Conservation (phyloP, 2,797 vertebrate genomes). For the Gadopsis marmoratus region DNA sequence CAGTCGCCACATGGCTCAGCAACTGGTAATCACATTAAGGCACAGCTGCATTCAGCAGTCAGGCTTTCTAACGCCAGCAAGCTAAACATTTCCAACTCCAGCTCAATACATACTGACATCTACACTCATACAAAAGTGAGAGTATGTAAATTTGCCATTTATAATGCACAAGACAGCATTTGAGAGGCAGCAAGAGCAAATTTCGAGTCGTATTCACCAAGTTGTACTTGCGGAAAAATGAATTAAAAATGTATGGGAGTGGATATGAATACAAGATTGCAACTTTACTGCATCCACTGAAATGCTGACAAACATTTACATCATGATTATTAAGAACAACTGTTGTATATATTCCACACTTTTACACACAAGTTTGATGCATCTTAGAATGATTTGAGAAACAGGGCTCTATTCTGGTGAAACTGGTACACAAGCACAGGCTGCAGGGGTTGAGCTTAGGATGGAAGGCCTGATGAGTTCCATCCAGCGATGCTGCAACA, state of each 20-base stretch:
- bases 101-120: constrained; percentile 52
- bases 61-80: constrained; percentile 45
- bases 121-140: constrained; percentile 56
- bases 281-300: neutral
- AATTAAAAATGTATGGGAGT: constrained; percentile 10
- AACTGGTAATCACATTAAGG: constrained; percentile 70
- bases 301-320: constrained; percentile 6
- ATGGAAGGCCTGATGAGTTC: constrained; percentile 42
- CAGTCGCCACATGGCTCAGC: constrained; percentile 55
- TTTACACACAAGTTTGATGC: constrained; percentile 1
- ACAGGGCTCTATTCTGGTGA: neutral
- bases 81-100: constrained; percentile 57
- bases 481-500: constrained; percentile 22
- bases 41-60: constrained; percentile 58
- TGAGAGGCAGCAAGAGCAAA: constrained; percentile 43
- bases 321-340: constrained; percentile 7
- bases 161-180: constrained; percentile 46
- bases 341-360: neutral
- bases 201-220: constrained; percentile 22
- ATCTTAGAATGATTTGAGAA: constrained; percentile 20
- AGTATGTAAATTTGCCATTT: constrained; percentile 60
- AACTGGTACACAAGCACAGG: neutral
- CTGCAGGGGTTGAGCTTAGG: constrained; percentile 35
- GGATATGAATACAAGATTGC: constrained; percentile 14
- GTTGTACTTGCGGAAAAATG: constrained; percentile 24